These are phyloP conservation scores for Phalera bucephala DNA, from an alignment of 2,888 invertebrate species.

Conservation along the genomic window DNA sequence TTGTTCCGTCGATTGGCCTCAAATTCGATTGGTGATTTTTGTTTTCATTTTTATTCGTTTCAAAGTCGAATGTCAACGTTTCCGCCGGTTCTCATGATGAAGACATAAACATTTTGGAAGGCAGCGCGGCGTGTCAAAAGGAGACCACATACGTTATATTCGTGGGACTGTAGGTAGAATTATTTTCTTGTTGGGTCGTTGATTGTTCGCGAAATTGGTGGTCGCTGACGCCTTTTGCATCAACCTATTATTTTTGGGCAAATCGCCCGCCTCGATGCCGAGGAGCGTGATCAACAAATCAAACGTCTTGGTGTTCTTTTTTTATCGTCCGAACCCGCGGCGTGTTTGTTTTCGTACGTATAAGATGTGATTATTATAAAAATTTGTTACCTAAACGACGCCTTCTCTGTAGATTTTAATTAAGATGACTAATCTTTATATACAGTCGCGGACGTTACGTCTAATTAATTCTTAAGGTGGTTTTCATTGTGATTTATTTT, in stretches of 20 bases:
- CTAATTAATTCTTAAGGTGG: neutral
- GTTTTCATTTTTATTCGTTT: slow-evolving; percentile 43
- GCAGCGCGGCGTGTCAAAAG: slow-evolving; percentile 71
- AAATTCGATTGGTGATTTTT: slow-evolving; percentile 54
- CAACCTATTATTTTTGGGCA: slow-evolving; percentile 72
- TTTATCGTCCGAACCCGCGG: slow-evolving; percentile 46
- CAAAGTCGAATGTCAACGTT: slow-evolving; percentile 51
- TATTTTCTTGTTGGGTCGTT: slow-evolving; percentile 52
- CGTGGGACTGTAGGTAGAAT: slow-evolving; percentile 57
- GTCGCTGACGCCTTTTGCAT: slow-evolving; percentile 73
- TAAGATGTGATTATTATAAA: slow-evolving; percentile 72
- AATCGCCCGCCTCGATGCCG: slow-evolving; percentile 55
- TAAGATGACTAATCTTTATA: slow-evolving; percentile 42
- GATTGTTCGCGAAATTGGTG: slow-evolving; percentile 74
- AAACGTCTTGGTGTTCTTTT: slow-evolving; percentile 48
- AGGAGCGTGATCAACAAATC: slow-evolving; percentile 75
- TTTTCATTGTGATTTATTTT: too few relatives aligned
- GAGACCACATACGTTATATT: slow-evolving; percentile 75
- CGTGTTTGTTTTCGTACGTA: slow-evolving; percentile 79
- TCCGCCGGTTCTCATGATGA: slow-evolving; percentile 71
- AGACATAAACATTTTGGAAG: slow-evolving; percentile 78
- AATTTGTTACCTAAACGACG: slow-evolving; percentile 51
- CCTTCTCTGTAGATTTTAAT: slow-evolving; percentile 51
- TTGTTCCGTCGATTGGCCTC: slow-evolving; percentile 55
- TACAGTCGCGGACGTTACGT: neutral